Base-by-base conservation (phyloP, 1,140 invertebrate species). In the Eueides isabella region DNA sequence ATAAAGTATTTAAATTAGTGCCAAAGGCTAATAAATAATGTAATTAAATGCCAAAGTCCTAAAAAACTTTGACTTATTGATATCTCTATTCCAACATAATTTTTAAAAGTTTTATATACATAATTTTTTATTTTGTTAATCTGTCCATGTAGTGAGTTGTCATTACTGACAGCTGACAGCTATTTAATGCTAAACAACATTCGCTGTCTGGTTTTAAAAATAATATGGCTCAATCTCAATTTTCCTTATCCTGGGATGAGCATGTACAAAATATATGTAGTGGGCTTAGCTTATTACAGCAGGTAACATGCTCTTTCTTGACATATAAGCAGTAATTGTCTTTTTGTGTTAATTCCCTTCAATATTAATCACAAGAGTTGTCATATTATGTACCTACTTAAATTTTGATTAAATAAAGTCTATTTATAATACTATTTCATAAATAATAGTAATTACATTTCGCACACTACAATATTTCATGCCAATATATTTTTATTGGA, bases 201-300 rank as follows among this genome's bases (percentile, higher is more conserved):
- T 55, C 19, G 19, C 9, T 23, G 19, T 11, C 23, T 23, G 7
- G 19, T 7, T 55, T 55, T 55, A 12, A 55, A 55, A 55, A 19
- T 61, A 62, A 11, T 38, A 75, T 75, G 68, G 73, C 78, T 26
- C 76, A 81, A 62, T 69, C 80, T 23, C 81, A 82, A 65, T 86
- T 85, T 67, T 81, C 84, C 7, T 66, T 91, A 30, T 80, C 88
- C 6, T 91, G 87, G 83, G 79, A 82, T 61, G 76, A 82, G 28
- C 84, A 89, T 71, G 75, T 85, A 62, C 84, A 80, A 26, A 88
- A 84, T 76, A 83, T 91, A 41, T 85, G 86, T 67, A 80, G 72
- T 62, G 89, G 88, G 55, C 80, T 91, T 66, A 88, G 87, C 76
- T 72, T 61, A 64, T 64, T 91, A 35, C 90, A 92, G 67, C 90